Conservation (phyloP, 2,113 vertebrate species). For the Choloepus hoffmanni region DNA sequence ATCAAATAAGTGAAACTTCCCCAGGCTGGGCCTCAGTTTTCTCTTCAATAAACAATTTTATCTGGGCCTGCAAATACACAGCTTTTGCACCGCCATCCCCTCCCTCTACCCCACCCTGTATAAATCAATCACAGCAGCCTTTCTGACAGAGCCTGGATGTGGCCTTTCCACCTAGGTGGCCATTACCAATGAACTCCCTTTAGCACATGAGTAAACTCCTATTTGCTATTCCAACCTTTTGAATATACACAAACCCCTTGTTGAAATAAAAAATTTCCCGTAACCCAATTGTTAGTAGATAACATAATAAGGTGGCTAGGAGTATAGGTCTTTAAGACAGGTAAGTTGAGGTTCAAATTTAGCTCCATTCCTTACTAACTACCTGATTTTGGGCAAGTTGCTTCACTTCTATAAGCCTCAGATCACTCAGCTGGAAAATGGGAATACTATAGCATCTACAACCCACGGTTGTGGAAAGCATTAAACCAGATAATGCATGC, state of each 20-base stretch:
- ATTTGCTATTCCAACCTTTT: not conserved
- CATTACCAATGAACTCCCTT: not conserved
- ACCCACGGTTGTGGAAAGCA: not conserved
- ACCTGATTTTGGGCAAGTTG: not conserved
- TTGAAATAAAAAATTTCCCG: not conserved
- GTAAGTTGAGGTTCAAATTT: not conserved
- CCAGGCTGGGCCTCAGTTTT: not conserved
- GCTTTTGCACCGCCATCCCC: fast-evolving
- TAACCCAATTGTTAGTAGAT: not conserved
- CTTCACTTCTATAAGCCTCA: not conserved
- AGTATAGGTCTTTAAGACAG: not conserved
- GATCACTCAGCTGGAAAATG: not conserved
- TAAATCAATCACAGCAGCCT: not conserved
- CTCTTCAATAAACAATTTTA: not conserved
- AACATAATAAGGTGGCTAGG: not conserved
- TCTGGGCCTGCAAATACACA: not conserved
- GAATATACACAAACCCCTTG: slow-evolving; percentile 41
- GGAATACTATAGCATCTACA: not conserved
- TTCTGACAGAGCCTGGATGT: not conserved
- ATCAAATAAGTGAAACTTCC: not conserved
- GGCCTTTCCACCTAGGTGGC: not conserved
- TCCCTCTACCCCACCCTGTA: fast-evolving
- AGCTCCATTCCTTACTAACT: not conserved
- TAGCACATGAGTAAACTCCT: not conserved
- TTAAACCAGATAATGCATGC: not conserved